Base-by-base conservation (phyloP, 1,140 invertebrate genomes). In the Drosophila quadrilineata region DNA sequence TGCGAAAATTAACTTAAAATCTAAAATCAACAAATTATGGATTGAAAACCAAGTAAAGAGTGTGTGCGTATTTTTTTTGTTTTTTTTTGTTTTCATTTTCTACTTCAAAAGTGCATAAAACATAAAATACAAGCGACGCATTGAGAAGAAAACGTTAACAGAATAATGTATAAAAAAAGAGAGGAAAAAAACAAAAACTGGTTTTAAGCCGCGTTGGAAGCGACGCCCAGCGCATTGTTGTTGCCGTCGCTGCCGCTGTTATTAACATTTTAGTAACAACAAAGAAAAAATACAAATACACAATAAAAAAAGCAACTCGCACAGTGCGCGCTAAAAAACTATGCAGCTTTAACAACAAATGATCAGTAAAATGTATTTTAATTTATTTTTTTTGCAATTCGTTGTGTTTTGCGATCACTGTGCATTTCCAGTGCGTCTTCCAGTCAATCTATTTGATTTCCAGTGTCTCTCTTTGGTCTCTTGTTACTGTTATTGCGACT, bases 181-280 rank as follows among this genome's bases (percentile, higher is more conserved):
- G 19, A 35, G 6, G 62, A 70, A 49, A 64, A 58, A 63, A 63
- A 56, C 28, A 8, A 54, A 72, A 80, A 80, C 75, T 46, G 75
- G 75, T 80, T 80, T 76, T 63, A 36, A 56, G 31, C 33, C 70
- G 70, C 66, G n/a, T 70, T 49, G 1, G 35, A 36, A 70, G 58
- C 50, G 60, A 60, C 48, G 75, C 69, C 54, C 63, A 54, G 54
- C 53, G 49, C 43, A 16, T 54, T 53, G 33, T 59, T 67, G 72
- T 74, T 52, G 43, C 38, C 58, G 29, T 14, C 17, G 31, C 38
- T 53, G 19, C 41, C 41, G 31, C 45, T 65, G 73, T 75, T 54
- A 36, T 63, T 43, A 60, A 62, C 54, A 46, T 46, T 26, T 54
- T 64, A 26, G 31, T 28, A 40, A 35, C 28, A 19, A 29, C 3